phyloP scores from a whole-genome alignment of 2,113 vertebrate species.

The human region GRCh38 chr11:60516001-60516500 shows the following conservation, averaged over 20 bases:
- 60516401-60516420: background rate
- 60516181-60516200: background rate
- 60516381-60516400: background rate
- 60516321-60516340: background rate
- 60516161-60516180: background rate
- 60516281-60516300: background rate
- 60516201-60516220: background rate
- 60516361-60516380: background rate
- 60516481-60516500: background rate
- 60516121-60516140: background rate
- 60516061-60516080: conserved; percentile 21
- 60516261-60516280: background rate
- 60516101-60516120: background rate
- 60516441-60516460: background rate
- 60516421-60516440: background rate
- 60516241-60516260: background rate
- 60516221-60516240: conserved; percentile 22
- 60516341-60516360: background rate
- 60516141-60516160: background rate
- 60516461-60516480: background rate
- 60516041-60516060: background rate
- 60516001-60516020: conserved; percentile 36
- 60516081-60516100: conserved; percentile 63
- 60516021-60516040: conserved; percentile 62
- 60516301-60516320: background rate